A percentile compares a stretch with the other conserved stretches of the same genome.
phyloP scores from a whole-genome alignment of 1,140 invertebrate species.

The Atopsyche davidsoni region DNA sequence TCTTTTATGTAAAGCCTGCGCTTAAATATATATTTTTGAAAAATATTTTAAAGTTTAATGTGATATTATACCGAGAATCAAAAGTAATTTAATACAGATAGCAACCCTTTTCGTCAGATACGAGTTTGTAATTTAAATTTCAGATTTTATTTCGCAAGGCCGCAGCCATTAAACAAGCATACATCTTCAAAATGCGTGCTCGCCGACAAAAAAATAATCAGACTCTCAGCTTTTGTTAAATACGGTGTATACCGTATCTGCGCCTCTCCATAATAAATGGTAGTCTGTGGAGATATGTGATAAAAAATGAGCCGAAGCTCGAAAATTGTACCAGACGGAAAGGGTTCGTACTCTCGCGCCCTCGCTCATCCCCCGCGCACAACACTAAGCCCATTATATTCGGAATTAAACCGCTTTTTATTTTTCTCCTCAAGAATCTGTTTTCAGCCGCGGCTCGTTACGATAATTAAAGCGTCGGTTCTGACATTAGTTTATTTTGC shows the following conservation, averaged over 20 bases:
- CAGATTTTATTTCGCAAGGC: too few relatives aligned
- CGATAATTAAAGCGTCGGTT: conserved; percentile 20
- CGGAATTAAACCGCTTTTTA: conserved; percentile 1
- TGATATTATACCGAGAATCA: too few relatives aligned
- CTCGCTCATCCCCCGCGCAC: neutral
- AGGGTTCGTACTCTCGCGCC: neutral
- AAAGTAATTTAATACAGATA: too few relatives aligned
- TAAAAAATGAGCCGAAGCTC: conserved; percentile 11
- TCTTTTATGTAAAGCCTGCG: too few relatives aligned
- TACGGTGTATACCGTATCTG: conserved; percentile 13
- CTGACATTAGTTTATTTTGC: conserved; percentile 19
- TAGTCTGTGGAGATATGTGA: conserved; percentile 11
- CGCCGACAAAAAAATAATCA: conserved; percentile 18
- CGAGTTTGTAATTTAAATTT: too few relatives aligned
- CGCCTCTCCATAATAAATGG: conserved; percentile 18
- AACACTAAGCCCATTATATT: conserved; percentile 8
- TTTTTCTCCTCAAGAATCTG: neutral
- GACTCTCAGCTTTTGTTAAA: conserved; percentile 25
- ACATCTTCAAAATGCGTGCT: neutral
- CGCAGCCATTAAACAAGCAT: neutral
- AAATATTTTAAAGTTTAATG: too few relatives aligned
- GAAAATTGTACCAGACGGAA: neutral
- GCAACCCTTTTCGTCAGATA: too few relatives aligned
- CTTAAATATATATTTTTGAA: too few relatives aligned
- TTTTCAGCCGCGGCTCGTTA: conserved; percentile 12